phyloP scores from a whole-genome alignment of 2,888 invertebrate genomes.

The Atrina japonica region DNA sequence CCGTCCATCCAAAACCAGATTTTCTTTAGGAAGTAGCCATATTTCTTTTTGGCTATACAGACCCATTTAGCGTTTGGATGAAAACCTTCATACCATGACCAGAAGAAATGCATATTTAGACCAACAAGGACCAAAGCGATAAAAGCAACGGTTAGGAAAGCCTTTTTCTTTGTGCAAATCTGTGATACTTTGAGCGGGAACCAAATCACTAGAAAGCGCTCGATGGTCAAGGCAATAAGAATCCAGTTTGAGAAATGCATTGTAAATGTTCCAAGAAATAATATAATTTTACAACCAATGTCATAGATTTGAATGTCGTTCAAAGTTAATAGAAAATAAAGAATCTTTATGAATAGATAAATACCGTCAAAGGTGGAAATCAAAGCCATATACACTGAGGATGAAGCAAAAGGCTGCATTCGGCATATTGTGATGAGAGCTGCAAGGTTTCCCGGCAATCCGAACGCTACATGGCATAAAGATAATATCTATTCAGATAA shows the following conservation, averaged over 20 bases:
- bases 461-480: slow-evolving; percentile 64
- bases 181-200: slow-evolving; percentile 68
- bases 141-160: slow-evolving; percentile 45
- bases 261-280: slow-evolving; percentile 62
- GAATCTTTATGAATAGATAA: slow-evolving; percentile 61
- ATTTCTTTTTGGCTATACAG: slow-evolving; percentile 47
- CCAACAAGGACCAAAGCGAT: slow-evolving; percentile 53
- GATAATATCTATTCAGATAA: slow-evolving; percentile 65
- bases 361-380: slow-evolving; percentile 69
- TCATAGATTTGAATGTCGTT: slow-evolving; percentile 57
- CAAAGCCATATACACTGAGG: slow-evolving; percentile 62
- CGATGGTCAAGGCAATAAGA: slow-evolving; percentile 71
- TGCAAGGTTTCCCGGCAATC: slow-evolving; percentile 67
- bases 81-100: slow-evolving; percentile 53
- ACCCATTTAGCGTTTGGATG: slow-evolving; percentile 39
- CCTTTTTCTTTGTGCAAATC: slow-evolving; percentile 57
- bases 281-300: slow-evolving; percentile 62
- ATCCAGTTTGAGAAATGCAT: slow-evolving; percentile 73
- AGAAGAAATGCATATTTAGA: slow-evolving; percentile 58
- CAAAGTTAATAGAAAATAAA: slow-evolving; percentile 57
- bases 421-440: slow-evolving; percentile 64
- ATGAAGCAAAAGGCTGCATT: slow-evolving; percentile 66
- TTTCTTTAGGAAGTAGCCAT: slow-evolving; percentile 53
- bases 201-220: slow-evolving; percentile 75
- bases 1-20: slow-evolving; percentile 72